Percentiles rank a stretch among this genome's conserved stretches.
Evolutionary conservation across 2,797 vertebrate genomes (phyloP).

Genomic region (Pristis pectinata): DNA sequence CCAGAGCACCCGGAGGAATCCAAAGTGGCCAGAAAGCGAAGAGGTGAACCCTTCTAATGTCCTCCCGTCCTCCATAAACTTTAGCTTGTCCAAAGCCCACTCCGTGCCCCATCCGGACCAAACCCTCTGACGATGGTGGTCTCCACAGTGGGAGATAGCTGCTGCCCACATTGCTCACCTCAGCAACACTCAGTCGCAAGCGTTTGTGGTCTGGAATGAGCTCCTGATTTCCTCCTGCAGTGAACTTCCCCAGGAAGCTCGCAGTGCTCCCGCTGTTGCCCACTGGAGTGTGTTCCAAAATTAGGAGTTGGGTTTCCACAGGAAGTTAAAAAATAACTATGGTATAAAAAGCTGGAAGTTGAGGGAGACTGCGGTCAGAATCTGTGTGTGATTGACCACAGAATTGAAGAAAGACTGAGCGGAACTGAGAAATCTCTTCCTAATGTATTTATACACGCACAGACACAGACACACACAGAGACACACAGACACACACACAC

Average conservation of each 20-base stretch:
- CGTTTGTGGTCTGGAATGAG: neutral
- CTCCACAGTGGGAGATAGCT: neutral
- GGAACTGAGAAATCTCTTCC: neutral
- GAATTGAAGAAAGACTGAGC: neutral
- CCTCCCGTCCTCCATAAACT: neutral
- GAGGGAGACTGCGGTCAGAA: neutral
- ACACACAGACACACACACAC: no score
- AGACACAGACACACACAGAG: no score
- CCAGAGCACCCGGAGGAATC: no score
- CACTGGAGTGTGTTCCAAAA: neutral
- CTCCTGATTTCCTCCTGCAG: neutral
- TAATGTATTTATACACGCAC: neutral
- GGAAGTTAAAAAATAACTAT: slow-evolving; percentile 19
- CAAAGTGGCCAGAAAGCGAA: no score
- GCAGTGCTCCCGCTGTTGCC: neutral
- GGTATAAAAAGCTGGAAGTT: slow-evolving; percentile 8
- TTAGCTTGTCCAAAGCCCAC: neutral
- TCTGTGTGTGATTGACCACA: slow-evolving; percentile 5
- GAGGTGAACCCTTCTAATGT: no score
- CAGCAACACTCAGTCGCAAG: neutral
- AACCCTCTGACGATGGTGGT: neutral
- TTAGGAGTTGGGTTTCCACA: slow-evolving; percentile 15
- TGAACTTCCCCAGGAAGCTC: neutral
- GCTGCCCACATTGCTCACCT: neutral
- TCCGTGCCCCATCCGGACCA: neutral